Base-by-base conservation (phyloP, 2,797 vertebrate species). In the Trachurus trachurus region DNA sequence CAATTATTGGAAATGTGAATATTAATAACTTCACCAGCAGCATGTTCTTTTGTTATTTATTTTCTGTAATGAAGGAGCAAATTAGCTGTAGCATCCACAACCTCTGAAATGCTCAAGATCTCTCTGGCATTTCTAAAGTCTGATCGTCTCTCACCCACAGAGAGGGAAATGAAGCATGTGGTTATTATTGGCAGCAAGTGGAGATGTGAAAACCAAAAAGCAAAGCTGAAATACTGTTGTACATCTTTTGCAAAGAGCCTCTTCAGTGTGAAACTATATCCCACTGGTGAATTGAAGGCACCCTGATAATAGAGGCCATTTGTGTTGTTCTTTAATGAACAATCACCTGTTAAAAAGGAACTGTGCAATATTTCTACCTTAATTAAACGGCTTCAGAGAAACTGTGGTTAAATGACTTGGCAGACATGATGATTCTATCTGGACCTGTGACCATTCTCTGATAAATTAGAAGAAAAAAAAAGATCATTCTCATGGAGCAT, bases 81-180 rank as follows among this genome's bases (percentile, higher is more conserved):
- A 85, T 85, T 66, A 81, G 83, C 60, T 71, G 54, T 47, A 47
- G 50, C 60, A 69, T 74, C 49, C 26, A 9, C 40, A 72, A 70
- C 78, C 74, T 42, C 56, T 40, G 26, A 77, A 71, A 81, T 65
- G 42, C 29, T 37, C 7, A 19, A 67, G 71, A 81, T 83, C 53
- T 71, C 29, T 26, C 58, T 71, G 34, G 64, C 69, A 69, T 88
- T 81, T 84, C 57, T 59, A 71, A 68, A 79, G 62, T 70, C 71
- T 79, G 69, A 80, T 76, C 4, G 4, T 78, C 67, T 76, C 56
- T 78, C 79, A 72, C 82, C 81, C 80, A 67, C 84, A 66, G 82
- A 78, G 88, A 82, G 29, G 70, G 71, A 90, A 90, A 88, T 88
- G 82, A 45, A 83, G 81, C 83, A 52, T 89, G 80, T 80, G 76